A percentile compares a stretch with the other conserved stretches of the same genome.
Evolutionary conservation across 2,888 invertebrate species (phyloP).

Genomic region (Drosophila mimetica): DNA sequence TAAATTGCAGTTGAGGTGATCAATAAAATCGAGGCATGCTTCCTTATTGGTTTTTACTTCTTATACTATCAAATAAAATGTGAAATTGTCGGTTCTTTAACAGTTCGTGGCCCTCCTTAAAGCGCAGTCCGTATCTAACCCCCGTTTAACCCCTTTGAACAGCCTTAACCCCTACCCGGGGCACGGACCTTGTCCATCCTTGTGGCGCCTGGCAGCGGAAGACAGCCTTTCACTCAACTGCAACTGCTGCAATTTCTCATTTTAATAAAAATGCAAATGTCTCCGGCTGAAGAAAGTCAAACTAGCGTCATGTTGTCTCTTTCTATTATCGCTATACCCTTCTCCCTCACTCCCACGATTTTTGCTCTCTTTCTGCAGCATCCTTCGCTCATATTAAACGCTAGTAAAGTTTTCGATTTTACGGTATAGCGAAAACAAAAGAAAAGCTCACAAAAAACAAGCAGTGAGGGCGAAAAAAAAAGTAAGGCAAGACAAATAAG

Average conservation of each 20-base stretch:
- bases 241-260: slow-evolving; percentile 76
- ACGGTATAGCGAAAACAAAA: slow-evolving; percentile 39
- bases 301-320: slow-evolving; percentile 46
- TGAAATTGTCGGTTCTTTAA: slow-evolving; percentile 16
- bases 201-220: slow-evolving; percentile 24
- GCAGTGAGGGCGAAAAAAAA: background rate
- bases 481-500: slow-evolving; percentile 48
- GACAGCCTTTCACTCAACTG: slow-evolving; percentile 55
- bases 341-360: background rate
- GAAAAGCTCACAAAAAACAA: slow-evolving; percentile 18
- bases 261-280: slow-evolving; percentile 80
- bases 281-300: slow-evolving; percentile 63
- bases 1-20: too few relatives aligned
- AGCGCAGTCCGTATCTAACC: background rate
- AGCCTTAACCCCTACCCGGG: background rate
- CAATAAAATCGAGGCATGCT: background rate
- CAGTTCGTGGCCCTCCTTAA: slow-evolving; percentile 9
- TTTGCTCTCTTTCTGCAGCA: background rate
- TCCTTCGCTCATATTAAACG: slow-evolving; percentile 55
- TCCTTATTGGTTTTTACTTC: slow-evolving; percentile 14
- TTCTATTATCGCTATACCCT: slow-evolving; percentile 15
- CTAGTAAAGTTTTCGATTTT: slow-evolving; percentile 70
- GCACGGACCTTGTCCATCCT: slow-evolving; percentile 15
- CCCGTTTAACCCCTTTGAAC: background rate
- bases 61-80: slow-evolving; percentile 15